Conservation (phyloP, 2,888 invertebrate species). For the Uloborus plumipes region DNA sequence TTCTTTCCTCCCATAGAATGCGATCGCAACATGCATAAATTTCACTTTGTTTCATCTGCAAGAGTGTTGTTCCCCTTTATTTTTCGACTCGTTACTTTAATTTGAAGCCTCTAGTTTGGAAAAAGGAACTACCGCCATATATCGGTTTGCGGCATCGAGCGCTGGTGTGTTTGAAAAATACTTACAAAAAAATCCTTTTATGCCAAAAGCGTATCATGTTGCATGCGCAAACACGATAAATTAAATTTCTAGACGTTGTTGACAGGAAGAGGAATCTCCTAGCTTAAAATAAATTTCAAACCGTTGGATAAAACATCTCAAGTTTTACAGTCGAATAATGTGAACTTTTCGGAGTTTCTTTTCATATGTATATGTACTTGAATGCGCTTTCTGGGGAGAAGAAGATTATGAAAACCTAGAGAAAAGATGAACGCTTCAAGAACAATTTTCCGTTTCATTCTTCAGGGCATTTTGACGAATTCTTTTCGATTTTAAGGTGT, state of each 20-base stretch:
- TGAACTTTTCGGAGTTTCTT: conserved; percentile 25
- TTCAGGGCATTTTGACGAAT: conserved; percentile 18
- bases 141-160: no score
- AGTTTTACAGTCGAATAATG: conserved; percentile 26
- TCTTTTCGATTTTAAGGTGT: conserved; percentile 32
- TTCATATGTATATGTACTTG: conserved; percentile 35
- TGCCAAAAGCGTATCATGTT: conserved; percentile 4
- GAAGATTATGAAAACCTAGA: conserved; percentile 31
- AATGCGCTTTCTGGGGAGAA: neutral
- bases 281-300: conserved; percentile 43
- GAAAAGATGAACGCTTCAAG: conserved; percentile 23
- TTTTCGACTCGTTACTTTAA: no score
- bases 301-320: conserved; percentile 32
- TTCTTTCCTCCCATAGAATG: no score
- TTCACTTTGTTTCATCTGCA: no score
- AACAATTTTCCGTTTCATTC: conserved; percentile 40
- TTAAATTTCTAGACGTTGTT: conserved; percentile 34
- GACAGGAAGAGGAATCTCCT: conserved; percentile 37
- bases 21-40: no score
- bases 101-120: no score
- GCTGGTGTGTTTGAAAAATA: no score
- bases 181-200: no score
- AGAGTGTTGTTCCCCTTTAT: no score
- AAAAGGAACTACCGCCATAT: no score
- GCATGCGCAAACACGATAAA: conserved; percentile 38